Evolutionary conservation across 2,113 vertebrate genomes (phyloP), one percentile per base, ranked within the genome.

Genomic region (Sigmodon hispidus): DNA sequence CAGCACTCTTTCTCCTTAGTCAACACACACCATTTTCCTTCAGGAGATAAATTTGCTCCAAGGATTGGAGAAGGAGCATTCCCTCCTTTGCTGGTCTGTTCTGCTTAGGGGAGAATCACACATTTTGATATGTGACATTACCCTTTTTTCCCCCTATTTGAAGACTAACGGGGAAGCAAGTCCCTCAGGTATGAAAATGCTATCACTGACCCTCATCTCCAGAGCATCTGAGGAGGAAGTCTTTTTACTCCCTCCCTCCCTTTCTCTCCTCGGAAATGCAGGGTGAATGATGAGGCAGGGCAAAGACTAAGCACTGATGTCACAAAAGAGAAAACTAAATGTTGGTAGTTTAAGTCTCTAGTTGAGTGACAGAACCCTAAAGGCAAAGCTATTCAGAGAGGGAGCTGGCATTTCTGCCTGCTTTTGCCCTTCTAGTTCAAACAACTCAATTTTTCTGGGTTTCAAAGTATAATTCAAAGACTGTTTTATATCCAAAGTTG

Each of bases 331-430:
- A 87, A 94, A 93, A 81, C 12, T 85, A 94, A 89, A 94, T 52
- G 79, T 24, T 63, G 72, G 52, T 83, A 83, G 85, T 86, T 86
- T 93, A 89, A 36, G 3, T 73, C 24, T 45, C 88, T 92, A 73
- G 77, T 89, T 95, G 95, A 97, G 81, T 52, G 61, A 94, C 92
- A 87, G 90, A 57, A 93, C 29, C 88, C 89, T 89, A 43, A 86
- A 94, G 94, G 93, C 90, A 97, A 97, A 93, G 89, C 50, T 89
- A 70, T 91, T 96, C 77, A 87, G 88, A 15, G n/a, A 61, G 86
- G 86, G 89, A 95, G 43, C 93, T 89, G 92, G 26, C n/a, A 83
- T 59, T 95, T 90, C 75, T 94, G 50, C 52, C 40, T 84, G 69
- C 22, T 92, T 34, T 96, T 94, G 81, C 77, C 90, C 94, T 97